Percentiles rank a stretch among this genome's conserved stretches.
Evolutionary conservation across 2,888 invertebrate genomes (phyloP).

Genomic region (Helicoverpa assulta): DNA sequence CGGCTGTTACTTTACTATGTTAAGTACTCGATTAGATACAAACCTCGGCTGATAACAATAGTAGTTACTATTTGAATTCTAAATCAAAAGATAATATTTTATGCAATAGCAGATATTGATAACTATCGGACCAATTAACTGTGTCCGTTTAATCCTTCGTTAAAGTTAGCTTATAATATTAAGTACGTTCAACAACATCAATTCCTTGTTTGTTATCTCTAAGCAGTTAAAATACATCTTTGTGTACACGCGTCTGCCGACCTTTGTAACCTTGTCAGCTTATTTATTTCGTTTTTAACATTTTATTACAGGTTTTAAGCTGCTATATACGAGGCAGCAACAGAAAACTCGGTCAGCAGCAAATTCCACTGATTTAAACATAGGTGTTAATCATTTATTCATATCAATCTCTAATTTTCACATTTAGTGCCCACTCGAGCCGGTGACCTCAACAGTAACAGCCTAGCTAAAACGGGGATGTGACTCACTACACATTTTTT

Average conservation of each 20-base stretch:
- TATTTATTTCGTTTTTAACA: neutral
- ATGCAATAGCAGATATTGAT: too few species aligned
- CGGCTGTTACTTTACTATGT: too few species aligned
- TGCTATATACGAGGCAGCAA: neutral
- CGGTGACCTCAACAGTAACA: conserved; percentile 55
- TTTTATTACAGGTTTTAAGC: neutral
- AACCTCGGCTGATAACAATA: too few species aligned
- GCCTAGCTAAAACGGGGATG: conserved; percentile 49
- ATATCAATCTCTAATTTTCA: conserved; percentile 4
- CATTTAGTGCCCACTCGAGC: conserved; percentile 17
- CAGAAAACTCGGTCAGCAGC: too few species aligned
- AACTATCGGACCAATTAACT: too few species aligned
- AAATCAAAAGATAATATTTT: too few species aligned
- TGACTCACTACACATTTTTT: conserved; percentile 54
- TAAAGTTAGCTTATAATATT: too few species aligned
- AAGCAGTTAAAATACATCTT: neutral
- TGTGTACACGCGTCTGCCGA: neutral
- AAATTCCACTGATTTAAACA: neutral
- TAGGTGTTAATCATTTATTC: neutral
- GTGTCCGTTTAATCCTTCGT: too few species aligned
- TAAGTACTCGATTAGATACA: too few species aligned
- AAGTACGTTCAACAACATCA: neutral
- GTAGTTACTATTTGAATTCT: too few species aligned
- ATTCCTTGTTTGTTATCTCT: neutral
- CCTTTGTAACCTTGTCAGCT: neutral